These are phyloP conservation scores for Calephelis perditalis DNA, from an alignment of 2,888 invertebrate genomes.

Conservation along the genomic window DNA sequence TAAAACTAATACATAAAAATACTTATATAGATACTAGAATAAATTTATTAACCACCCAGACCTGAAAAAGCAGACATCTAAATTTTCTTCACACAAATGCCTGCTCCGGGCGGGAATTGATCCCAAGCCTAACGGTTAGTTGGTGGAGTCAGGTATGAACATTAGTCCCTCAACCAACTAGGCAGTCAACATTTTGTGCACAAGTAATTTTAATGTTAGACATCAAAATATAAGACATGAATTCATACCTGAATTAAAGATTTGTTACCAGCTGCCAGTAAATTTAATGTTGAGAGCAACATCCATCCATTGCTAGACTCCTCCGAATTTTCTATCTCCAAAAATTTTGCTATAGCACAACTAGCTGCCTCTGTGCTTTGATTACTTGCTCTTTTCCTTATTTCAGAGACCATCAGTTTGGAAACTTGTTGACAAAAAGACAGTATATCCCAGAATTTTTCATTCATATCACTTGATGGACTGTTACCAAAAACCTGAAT, in stretches of 20 bases:
- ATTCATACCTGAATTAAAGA: constrained; percentile 88
- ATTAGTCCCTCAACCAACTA: no score
- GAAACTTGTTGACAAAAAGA: constrained; percentile 97
- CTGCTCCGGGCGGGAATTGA: no score
- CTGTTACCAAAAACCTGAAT: constrained; percentile 93
- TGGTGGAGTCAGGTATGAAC: no score
- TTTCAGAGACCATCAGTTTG: constrained; percentile 97
- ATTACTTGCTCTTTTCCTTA: constrained; percentile 95
- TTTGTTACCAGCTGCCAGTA: constrained; percentile 93
- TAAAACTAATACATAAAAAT: no score
- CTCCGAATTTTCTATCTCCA: constrained; percentile 96
- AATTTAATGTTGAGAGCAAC: constrained; percentile 92
- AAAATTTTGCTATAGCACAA: constrained; percentile 96
- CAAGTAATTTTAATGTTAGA: no score
- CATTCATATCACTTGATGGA: constrained; percentile 96
- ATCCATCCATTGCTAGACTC: constrained; percentile 98
- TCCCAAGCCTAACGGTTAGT: no score
- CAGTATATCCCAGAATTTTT: constrained; percentile 97
- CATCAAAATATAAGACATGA: no score
- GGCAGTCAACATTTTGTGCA: no score
- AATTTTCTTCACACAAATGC: no score
- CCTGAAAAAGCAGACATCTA: no score
- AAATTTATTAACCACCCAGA: no score
- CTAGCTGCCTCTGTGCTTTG: constrained; percentile 97
- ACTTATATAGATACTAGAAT: no score